Conservation (phyloP, 2,113 vertebrate genomes). For the Damaliscus lunatus region DNA sequence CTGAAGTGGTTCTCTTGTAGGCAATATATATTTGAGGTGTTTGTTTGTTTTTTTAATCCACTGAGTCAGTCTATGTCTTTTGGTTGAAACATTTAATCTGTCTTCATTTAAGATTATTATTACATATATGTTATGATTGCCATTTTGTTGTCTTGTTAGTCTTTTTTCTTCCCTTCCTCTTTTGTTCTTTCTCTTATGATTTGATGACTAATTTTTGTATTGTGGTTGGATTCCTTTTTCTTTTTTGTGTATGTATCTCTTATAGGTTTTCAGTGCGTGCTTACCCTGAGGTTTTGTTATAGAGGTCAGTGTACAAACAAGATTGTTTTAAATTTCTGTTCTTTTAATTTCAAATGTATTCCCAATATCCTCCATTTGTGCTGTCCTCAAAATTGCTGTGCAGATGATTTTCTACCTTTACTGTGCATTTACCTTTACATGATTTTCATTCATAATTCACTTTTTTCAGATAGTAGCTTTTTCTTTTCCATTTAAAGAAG, state of each 20-base stretch:
- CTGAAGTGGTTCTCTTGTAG: background rate
- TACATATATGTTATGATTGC: background rate
- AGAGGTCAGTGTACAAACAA: background rate
- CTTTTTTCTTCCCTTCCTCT: background rate
- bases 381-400: background rate
- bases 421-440: background rate
- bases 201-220: no score
- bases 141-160: background rate
- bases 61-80: background rate
- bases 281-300: background rate
- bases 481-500: background rate
- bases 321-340: background rate
- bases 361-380: background rate
- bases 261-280: background rate
- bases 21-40: background rate
- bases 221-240: no score
- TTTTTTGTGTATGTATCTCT: background rate
- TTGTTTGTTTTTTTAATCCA: background rate
- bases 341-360: background rate
- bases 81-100: background rate
- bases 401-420: background rate
- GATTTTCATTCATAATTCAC: background rate
- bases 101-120: background rate
- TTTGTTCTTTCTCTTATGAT: no score
- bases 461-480: background rate